phyloP scores from a whole-genome alignment of 2,113 vertebrate species.

The Bostrychus sinensis region DNA sequence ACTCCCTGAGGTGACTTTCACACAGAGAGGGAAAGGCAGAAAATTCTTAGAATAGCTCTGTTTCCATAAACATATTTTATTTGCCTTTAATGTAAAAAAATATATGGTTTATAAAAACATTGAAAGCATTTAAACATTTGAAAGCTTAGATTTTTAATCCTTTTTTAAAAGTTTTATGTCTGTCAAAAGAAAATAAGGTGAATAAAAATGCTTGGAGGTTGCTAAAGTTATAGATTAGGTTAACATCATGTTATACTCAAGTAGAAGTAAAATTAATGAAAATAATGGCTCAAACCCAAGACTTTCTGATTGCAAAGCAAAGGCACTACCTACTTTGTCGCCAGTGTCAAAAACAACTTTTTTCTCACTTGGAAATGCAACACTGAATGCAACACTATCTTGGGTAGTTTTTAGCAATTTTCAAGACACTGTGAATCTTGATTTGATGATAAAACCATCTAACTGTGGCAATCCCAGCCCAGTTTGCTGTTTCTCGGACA shows the following conservation, averaged over 20 bases:
- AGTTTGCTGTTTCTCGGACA: slow-evolving; percentile 26
- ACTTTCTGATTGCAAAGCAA: too few species aligned
- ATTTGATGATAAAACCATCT: background rate
- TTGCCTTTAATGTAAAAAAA: background rate
- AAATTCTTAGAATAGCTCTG: slow-evolving; percentile 3
- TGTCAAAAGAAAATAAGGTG: too few species aligned
- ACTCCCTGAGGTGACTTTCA: background rate
- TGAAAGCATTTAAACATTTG: background rate
- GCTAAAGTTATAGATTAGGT: too few species aligned
- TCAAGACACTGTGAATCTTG: background rate
- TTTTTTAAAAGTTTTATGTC: too few species aligned
- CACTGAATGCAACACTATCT: background rate
- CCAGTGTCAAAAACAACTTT: too few species aligned
- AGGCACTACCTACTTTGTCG: too few species aligned
- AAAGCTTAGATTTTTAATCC: background rate
- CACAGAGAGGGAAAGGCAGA: slow-evolving; percentile 1
- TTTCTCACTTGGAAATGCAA: background rate
- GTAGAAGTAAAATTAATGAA: too few species aligned
- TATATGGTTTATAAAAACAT: background rate
- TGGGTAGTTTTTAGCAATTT: background rate
- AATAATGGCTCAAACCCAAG: too few species aligned
- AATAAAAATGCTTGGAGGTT: too few species aligned
- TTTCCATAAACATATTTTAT: background rate
- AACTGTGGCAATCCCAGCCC: background rate
- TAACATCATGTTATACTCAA: too few species aligned